Evolutionary conservation across 2,888 invertebrate genomes (phyloP), one percentile per base, ranked within the genome.

Genomic region (Dermolepida albohirtum): DNA sequence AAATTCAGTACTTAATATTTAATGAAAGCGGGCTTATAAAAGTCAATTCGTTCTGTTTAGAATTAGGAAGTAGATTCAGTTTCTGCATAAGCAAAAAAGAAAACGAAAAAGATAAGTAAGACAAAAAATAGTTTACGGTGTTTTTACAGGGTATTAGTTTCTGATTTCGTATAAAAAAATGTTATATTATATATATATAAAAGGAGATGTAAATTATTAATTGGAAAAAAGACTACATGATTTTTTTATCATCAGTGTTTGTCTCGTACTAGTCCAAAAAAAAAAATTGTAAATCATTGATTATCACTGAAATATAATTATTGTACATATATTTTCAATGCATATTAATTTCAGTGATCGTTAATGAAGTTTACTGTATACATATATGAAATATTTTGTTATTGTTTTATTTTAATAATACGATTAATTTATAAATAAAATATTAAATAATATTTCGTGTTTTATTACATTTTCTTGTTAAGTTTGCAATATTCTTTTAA

Each of bases 181-280:
- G 44, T 44, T 14, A 14, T 22, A 49, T 22, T 16, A 17, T 11
- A 22, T 17, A 22, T 49, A 49, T 62, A 16, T 34, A 11, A 62
- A 40, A 51, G 39, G 40, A 50, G 14, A 63, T 64, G 39, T 64
- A 34, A 22, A 34, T 34, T 34, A 34, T 34, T 34, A 34, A 34
- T 34, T 34, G 34, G 34, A 34, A 34, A 22, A 22, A 34, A 34
- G 34, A 34, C 34, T 34, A 34, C 34, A 34, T 34, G 34, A 34
- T 34, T 34, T 34, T 34, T 34, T 34, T 34, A 59, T 62, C 51
- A 51, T 78, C 78, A 78, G 78, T 79, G 80, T 80, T 79, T 79
- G 78, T 77, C 74, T 72, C 77, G 76, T 78, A 74, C 80, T 80
- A 80, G 80, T 80, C 80, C 78, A 77, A 74, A 78, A 57, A 34